Conservation (phyloP, 2,888 invertebrate genomes). For the Hypercompe scribonia region DNA sequence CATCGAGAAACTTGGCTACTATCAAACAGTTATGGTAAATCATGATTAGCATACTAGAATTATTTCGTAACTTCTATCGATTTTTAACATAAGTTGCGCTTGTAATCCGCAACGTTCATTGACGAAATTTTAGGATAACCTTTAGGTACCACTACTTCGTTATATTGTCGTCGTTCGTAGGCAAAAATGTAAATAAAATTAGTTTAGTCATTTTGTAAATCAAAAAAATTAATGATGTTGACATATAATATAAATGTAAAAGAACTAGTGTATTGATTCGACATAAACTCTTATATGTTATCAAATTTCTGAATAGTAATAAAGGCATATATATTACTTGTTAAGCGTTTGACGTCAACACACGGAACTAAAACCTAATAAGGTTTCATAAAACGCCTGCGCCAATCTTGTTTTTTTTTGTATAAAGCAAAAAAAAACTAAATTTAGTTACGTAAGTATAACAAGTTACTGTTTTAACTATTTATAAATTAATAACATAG, state of each 20-base stretch:
- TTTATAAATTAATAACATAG: slow-evolving; percentile 27
- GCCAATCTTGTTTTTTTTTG: slow-evolving; percentile 34
- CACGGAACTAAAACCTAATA: slow-evolving; percentile 54
- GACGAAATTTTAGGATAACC: not conserved
- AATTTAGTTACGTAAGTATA: slow-evolving; percentile 22
- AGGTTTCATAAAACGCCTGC: slow-evolving; percentile 44
- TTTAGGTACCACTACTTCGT: slow-evolving; percentile 10
- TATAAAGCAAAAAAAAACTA: slow-evolving; percentile 12
- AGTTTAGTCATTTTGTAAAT: not conserved
- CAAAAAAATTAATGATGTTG: not conserved
- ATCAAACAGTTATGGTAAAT: not conserved
- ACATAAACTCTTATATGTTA: not conserved
- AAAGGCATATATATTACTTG: slow-evolving; percentile 38
- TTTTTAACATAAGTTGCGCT: not conserved
- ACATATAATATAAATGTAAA: slow-evolving; percentile 12
- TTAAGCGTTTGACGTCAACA: slow-evolving; percentile 48
- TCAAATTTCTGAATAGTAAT: slow-evolving; percentile 47
- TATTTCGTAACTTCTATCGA: not conserved
- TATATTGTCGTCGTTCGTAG: too few relatives aligned
- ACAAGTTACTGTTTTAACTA: slow-evolving; percentile 18
- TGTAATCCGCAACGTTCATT: not conserved
- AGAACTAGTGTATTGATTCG: slow-evolving; percentile 4
- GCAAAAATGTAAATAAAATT: slow-evolving; percentile 8
- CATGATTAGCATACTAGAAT: not conserved
- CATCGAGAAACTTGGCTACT: not conserved